These are phyloP conservation scores for Monochamus saltuarius DNA, from an alignment of 1,140 invertebrate genomes.

Conservation along the genomic window DNA sequence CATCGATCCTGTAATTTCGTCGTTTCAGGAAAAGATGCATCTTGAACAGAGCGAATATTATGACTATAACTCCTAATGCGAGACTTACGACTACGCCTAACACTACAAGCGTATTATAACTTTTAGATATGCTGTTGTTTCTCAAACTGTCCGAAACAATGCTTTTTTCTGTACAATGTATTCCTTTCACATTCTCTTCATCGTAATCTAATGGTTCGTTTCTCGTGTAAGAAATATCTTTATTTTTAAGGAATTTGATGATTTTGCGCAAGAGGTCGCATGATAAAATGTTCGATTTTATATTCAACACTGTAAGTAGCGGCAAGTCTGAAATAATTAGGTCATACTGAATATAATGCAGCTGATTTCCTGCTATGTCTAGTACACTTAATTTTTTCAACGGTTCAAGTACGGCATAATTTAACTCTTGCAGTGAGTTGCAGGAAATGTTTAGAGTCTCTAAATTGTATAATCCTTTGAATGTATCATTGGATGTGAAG, in stretches of 20 bases:
- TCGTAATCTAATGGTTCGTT: constrained; percentile 40
- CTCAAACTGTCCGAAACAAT: neutral
- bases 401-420: constrained; percentile 34
- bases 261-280: constrained; percentile 42
- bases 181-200: constrained; percentile 46
- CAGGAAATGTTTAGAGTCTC: constrained; percentile 42
- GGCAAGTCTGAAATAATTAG: constrained; percentile 39
- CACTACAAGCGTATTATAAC: constrained; percentile 16
- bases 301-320: constrained; percentile 38
- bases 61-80: constrained; percentile 23
- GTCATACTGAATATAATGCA: constrained; percentile 42
- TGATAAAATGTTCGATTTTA: constrained; percentile 42
- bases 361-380: constrained; percentile 41
- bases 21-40: constrained; percentile 38
- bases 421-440: constrained; percentile 37
- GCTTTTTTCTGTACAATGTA: constrained; percentile 36
- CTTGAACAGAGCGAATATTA: constrained; percentile 28
- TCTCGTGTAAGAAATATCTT: constrained; percentile 38
- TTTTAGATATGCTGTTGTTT: neutral
- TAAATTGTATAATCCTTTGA: constrained; percentile 37
- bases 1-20: constrained; percentile 40
- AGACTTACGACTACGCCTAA: constrained; percentile 20
- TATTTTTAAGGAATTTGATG: constrained; percentile 38
- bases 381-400: constrained; percentile 37
- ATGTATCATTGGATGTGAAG: constrained; percentile 15